Evolutionary conservation across 2,797 vertebrate species (phyloP).

Genomic region (Tiaroga cobitis): DNA sequence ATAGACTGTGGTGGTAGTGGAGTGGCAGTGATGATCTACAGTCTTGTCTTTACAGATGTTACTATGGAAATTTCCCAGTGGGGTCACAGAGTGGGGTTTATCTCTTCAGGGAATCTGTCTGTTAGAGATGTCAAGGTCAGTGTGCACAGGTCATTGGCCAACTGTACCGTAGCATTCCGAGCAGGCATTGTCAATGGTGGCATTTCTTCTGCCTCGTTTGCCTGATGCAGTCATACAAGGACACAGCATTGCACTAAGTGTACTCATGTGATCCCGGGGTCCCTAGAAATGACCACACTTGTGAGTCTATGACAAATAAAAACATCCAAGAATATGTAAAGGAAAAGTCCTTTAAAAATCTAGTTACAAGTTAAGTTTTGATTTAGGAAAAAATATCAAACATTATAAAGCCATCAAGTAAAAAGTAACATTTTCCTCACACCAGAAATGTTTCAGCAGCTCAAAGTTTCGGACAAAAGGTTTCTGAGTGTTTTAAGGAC

Average conservation of each 20-base stretch:
- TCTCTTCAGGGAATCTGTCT: constrained; percentile 12
- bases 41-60: constrained; percentile 11
- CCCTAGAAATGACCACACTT: not conserved
- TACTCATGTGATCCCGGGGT: not conserved
- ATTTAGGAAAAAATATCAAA: not conserved
- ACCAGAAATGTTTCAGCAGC: not conserved
- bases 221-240: constrained; percentile 15
- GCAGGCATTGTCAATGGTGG: constrained; percentile 26
- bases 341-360: not conserved
- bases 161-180: constrained; percentile 61
- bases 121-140: constrained; percentile 57
- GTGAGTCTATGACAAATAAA: not conserved
- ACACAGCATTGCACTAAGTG: not conserved
- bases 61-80: not conserved
- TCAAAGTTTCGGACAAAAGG: not conserved
- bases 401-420: not conserved
- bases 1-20: not conserved
- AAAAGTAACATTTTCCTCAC: not conserved
- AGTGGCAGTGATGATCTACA: not conserved
- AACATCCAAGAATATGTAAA: not conserved
- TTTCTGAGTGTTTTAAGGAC: not conserved
- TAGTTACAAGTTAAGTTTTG: not conserved
- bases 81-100: constrained; percentile 10
- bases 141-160: constrained; percentile 42
- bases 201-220: constrained; percentile 18